Base-by-base conservation (phyloP, 2,113 vertebrate genomes). In the Gasterosteus aculeatus region DNA sequence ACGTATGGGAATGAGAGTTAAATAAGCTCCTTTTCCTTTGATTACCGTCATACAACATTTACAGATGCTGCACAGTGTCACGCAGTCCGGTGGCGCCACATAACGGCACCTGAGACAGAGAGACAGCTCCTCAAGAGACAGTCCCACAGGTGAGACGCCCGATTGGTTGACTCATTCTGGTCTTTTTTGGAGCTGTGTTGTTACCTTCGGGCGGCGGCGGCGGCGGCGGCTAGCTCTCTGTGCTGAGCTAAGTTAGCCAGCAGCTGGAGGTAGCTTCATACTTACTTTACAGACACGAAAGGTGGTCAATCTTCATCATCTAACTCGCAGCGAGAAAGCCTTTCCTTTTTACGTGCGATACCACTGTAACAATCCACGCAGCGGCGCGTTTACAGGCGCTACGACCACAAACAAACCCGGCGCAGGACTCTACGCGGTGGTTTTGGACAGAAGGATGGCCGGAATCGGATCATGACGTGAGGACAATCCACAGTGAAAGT, bases 181-280 rank as follows among this genome's bases (percentile, higher is more conserved):
- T 42, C 6, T 57, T 47, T 22, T 53, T 51, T 51, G 9, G 3
- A 51, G 49, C 7, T 18, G 46, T 18, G 1, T 18, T 42, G 51
- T 44, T 58, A 69, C 41, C 68, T 59, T 58, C 33, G 15, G 16
- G 42, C 67, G 31, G 22, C 57, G 53, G 38, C 38, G 44, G 22
- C 22, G 22, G 22, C 22, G 22, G 22, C 22, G 22, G 38, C 15
- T 57, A 44, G 51, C 38, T 14, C 15, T 4, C 18, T 57, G 22
- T 57, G 67, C 67, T 69, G 33, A 69, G 7, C 10, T 70, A 58
- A 42, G 54, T 59, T 59, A 59, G 68, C 41, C 29, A 0, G 67
- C 67, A 33, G 39, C 26, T 35, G 54, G 26, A 44, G 38, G 53
- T 57, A 41, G 39, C 53, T 29, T 57, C 53, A 58, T 70, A 59